Conservation (phyloP, 2,888 invertebrate genomes). For the Philonicus albiceps region DNA sequence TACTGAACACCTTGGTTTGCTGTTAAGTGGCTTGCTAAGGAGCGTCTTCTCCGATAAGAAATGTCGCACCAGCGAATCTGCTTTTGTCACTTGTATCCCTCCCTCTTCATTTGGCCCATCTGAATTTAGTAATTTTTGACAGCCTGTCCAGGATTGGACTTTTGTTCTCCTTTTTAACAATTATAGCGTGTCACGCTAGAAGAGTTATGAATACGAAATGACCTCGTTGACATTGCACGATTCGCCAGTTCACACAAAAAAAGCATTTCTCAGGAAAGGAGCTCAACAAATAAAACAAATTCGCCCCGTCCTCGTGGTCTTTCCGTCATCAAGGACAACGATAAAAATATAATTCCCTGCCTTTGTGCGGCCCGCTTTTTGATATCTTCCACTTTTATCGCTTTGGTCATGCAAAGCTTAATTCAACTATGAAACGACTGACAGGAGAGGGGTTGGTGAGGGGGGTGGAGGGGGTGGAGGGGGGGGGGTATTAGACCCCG, state of each 20-base stretch:
- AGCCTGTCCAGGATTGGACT: not conserved
- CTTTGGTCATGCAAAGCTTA: conserved; percentile 45
- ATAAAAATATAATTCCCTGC: conserved; percentile 48
- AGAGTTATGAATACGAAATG: conserved; percentile 49
- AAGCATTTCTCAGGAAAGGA: conserved; percentile 26
- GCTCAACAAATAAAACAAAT: conserved; percentile 46
- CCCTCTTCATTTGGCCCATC: not conserved
- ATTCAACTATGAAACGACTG: conserved; percentile 27
- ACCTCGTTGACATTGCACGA: conserved; percentile 50
- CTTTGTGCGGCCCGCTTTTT: conserved; percentile 46
- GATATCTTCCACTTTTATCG: conserved; percentile 49
- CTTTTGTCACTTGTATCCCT: conserved; percentile 12
- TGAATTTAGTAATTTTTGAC: conserved; percentile 20
- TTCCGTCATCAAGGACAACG: conserved; percentile 47
- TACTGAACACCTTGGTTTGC: not conserved
- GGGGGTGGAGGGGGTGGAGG: not conserved
- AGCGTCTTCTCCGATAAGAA: conserved; percentile 11
- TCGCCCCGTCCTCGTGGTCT: conserved; percentile 41
- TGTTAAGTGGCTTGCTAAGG: conserved; percentile 28
- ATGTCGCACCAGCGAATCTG: not conserved
- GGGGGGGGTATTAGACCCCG: not conserved
- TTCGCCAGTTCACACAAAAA: conserved; percentile 41
- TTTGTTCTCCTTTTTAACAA: conserved; percentile 42
- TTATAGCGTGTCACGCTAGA: conserved; percentile 49
- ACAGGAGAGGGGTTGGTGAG: too few relatives aligned